Base-by-base conservation (phyloP, 2,888 invertebrate genomes). In the Arctia plantaginis region DNA sequence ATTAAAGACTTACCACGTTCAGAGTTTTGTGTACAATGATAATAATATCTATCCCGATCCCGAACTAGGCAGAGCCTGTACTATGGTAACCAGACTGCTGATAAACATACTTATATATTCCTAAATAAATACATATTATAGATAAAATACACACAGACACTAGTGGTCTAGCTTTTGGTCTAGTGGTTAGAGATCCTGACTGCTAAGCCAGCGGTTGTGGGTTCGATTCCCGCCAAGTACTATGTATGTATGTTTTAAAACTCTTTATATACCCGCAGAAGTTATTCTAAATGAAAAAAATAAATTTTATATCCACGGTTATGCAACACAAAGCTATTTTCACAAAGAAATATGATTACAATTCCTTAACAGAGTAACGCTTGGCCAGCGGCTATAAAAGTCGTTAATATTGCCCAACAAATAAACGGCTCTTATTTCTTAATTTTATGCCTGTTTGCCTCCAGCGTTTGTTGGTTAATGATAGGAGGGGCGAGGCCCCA, bases 391-490 rank as follows among this genome's bases (percentile, higher is more conserved):
- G 64, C 70, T 41, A 72, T 78, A 74, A 76, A 77, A 47, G 71
- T 51, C 65, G 81, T 81, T 85, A 82, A 84, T 81, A 82, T 75
- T 69, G n/a, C 66, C 71, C 70, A 74, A 76, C 81, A 77, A 83
- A 85, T 83, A 84, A 80, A 81, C 80, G 76, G 74, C 64, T 77
- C 76, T 76, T 78, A 80, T 78, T 83, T 80, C 76, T 80, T 81
- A 83, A 84, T 84, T 85, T 80, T 80, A 83, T 81, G 78, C 81
- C 55, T 72, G 74, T 68, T 74, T 67, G 80, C 77, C 76, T 69
- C 77, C 23, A 75, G 72, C 75, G 76, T 78, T 44, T 6, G 39
- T 15, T 41, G 71, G 80, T 76, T 82, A 83, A 82, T 84, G 82
- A 79, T 72, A 67, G 51, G 73, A 75, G 75, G 75, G 85, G 80